Evolutionary conservation across 2,888 invertebrate species (phyloP), one percentile per base, ranked within the genome.

Genomic region (Endomychus coccineus): DNA sequence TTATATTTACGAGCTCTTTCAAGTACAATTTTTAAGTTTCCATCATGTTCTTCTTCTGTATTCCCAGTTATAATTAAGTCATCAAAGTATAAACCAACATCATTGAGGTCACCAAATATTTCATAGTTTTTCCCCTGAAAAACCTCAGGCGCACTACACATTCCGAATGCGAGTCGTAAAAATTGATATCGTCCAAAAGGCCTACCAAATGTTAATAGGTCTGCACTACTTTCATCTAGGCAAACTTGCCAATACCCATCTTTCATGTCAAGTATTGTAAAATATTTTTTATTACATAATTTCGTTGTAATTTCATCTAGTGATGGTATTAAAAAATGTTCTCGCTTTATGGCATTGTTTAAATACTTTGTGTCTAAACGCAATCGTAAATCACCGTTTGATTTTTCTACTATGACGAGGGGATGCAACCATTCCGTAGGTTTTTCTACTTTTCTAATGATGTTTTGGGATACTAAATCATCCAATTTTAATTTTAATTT

Each of bases 251-350:
- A 41, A 25, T 41, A 43, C 1, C 45, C 45, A 24, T 45, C 45
- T 19, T 48, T 44, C 40, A 43, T 41, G 21, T 45, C 45, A 7
- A 48, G 25, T n/a, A 46, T 39, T 4, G 46, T 43, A 19, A 47
- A 44, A 27, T 17, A 46, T 29, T 19, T 12, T 28, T 46, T 46
- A 25, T 31, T 27, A 16, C 23, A 24, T 21, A 47, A 34, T 24
- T 43, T 46, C 24, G 6, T 12, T 16, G 41, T 27, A 16, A 45
- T 47, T 31, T 44, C 39, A 3, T 47, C 43, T 3, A 16, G 23
- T 14, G 43, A 29, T 19, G 45, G 42, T 22, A 45, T 45, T 7
- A 42, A 16, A 37, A 45, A 44, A 11, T 45, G 34, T 25, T 45
- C 39, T 16, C 40, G 27, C 14, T 36, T 13, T 7, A 43, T 41